Evolutionary conservation across 2,888 invertebrate species (phyloP).

Genomic region (Coenonympha arcania): DNA sequence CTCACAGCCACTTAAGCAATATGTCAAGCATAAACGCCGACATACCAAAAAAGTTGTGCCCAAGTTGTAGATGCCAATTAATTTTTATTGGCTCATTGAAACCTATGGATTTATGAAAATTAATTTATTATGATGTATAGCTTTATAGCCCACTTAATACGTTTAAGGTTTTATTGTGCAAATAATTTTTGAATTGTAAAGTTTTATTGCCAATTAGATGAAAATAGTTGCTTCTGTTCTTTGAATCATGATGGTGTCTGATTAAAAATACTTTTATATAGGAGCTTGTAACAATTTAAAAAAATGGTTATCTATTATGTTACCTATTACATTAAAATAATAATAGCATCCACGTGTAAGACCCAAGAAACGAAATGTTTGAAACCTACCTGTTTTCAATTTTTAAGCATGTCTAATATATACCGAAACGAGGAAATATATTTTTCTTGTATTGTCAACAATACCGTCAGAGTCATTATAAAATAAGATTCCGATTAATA

Average conservation of each 20-base stretch:
- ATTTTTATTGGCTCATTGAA: conserved; percentile 7
- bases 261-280: background rate
- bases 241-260: background rate
- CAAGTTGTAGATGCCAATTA: background rate
- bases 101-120: conserved; percentile 15
- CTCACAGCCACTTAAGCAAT: background rate
- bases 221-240: conserved; percentile 31
- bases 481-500: too few relatives aligned
- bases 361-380: too few relatives aligned
- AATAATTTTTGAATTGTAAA: conserved; percentile 26
- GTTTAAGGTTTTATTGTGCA: conserved; percentile 28
- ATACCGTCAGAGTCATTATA: too few relatives aligned
- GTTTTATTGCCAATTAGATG: conserved; percentile 36
- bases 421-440: too few relatives aligned
- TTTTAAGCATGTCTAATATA: too few relatives aligned
- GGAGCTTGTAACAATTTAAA: too few relatives aligned
- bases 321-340: too few relatives aligned
- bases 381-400: too few relatives aligned
- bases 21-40: background rate
- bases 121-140: conserved; percentile 30
- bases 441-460: too few relatives aligned
- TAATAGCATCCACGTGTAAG: too few relatives aligned
- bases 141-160: conserved; percentile 22
- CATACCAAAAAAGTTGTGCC: conserved; percentile 2
- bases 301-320: too few relatives aligned